Conservation (phyloP, 2,797 vertebrate species). For the Sarcophilus harrisii region DNA sequence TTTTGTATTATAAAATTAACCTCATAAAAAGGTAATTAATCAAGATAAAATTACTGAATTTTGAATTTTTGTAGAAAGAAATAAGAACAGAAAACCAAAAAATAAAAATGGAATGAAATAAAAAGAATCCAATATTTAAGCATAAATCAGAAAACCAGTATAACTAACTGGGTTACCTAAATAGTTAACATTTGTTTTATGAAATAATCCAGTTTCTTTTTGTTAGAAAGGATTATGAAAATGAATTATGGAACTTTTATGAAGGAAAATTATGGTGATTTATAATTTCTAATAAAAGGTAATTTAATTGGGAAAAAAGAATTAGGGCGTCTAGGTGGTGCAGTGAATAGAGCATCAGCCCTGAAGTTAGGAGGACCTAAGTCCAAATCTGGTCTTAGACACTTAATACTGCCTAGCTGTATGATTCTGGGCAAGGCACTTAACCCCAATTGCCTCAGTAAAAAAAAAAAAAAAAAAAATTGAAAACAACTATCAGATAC, state of each 20-base stretch:
- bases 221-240: neutral
- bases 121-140: neutral
- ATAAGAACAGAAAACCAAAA: slow-evolving; percentile 16
- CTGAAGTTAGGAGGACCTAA: no score
- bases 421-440: no score
- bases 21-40: slow-evolving; percentile 13
- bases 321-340: no score
- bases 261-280: slow-evolving; percentile 18
- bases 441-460: no score
- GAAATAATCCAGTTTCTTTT: neutral
- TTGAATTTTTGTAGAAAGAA: neutral
- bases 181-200: neutral
- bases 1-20: neutral
- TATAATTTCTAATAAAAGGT: slow-evolving; percentile 3
- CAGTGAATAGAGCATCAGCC: no score
- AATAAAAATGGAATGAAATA: neutral
- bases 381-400: no score
- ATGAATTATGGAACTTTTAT: neutral
- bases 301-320: slow-evolving; percentile 25
- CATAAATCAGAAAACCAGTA: neutral
- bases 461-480: neutral
- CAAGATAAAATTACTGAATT: slow-evolving; percentile 13
- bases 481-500: slow-evolving; percentile 23
- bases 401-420: no score
- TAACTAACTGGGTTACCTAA: neutral